Evolutionary conservation across 2,113 vertebrate species (phyloP).

Genomic region (Syngnathus typhle): DNA sequence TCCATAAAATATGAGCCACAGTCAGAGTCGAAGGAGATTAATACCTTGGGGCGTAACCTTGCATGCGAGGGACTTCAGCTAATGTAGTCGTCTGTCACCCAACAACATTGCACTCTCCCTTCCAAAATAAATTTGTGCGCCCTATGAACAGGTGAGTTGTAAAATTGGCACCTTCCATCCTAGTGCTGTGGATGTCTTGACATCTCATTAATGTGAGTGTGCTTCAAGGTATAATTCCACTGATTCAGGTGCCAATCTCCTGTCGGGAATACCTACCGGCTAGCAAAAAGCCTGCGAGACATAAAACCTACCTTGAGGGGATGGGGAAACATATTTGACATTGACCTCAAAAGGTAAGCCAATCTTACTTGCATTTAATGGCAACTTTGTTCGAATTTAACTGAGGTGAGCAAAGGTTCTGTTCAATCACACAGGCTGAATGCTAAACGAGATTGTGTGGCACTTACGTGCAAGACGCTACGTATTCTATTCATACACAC

Average conservation of each 20-base stretch:
- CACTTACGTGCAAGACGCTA: not conserved
- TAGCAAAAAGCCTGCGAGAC: conserved; percentile 23
- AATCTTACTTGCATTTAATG: conserved; percentile 34
- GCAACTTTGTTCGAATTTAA: conserved; percentile 45
- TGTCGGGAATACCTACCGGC: conserved; percentile 40
- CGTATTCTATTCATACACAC: not conserved
- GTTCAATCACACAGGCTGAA: conserved; percentile 41
- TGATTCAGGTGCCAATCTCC: conserved; percentile 57
- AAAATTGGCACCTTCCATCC: conserved; percentile 48
- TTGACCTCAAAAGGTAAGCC: conserved; percentile 32
- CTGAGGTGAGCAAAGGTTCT: conserved; percentile 29
- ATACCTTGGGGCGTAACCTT: conserved; percentile 47
- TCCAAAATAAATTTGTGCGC: conserved; percentile 55
- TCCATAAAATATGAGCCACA: conserved; percentile 40
- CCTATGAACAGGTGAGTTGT: conserved; percentile 50
- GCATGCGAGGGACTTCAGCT: conserved; percentile 52
- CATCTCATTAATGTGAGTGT: conserved; percentile 52
- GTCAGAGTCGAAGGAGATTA: conserved; percentile 54
- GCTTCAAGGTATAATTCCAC: conserved; percentile 57
- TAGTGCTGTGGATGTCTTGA: conserved; percentile 48
- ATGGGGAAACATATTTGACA: conserved; percentile 45
- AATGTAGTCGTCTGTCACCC: conserved; percentile 56
- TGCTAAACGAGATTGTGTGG: conserved; percentile 24
- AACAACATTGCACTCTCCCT: conserved; percentile 41
- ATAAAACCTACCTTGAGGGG: conserved; percentile 39